Evolutionary conservation across 1,140 invertebrate species (phyloP), one percentile per base, ranked within the genome.

Genomic region (Magallana ariakensis): DNA sequence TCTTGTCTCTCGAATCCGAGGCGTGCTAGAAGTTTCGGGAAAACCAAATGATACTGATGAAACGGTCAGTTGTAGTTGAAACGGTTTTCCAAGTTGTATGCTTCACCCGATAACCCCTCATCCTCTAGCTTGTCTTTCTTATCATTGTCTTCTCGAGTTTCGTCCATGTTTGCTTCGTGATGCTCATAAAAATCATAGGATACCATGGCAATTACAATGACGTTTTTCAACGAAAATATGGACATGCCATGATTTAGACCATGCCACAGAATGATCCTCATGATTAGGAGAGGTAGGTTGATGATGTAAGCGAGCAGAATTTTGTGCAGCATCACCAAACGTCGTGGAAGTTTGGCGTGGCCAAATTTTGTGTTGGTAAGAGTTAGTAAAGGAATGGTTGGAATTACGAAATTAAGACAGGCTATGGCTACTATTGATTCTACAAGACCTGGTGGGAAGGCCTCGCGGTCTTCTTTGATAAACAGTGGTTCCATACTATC

Each of bases 191-290:
- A n/a, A n/a, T n/a, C 91, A 80, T 89, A 90, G 2, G 89, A 86
- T 1, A 88, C 85, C 7, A 91, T 84, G 3, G 62, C 82, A 33
- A 96, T 95, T 3, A 94, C 92, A 53, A 96, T 93, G 5, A 96
- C 87, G 91, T 96, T 96, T 90, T 96, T 96, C 87, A 96, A 93
- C 7, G 96, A 88, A 91, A 96, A 96, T 11, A 96, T 93, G 0
- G 95, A 95, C 15, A 96, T 95, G 88, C 95, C 94, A 57, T 90
- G 88, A 57, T 90, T 94, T 7, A 93, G 91, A 4, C 94, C 91
- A 80, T 95, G 92, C 95, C 95, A 96, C 13, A 96, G 88, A 87
- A 96, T 95, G 55, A 96, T 90, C 57, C 96, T 93, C 9, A 96
- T 94, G 53, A 94, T 91, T 56, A 96, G 93, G 87, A 96, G n/a